Percentiles rank a stretch among this genome's conserved stretches.
Evolutionary conservation across 2,113 vertebrate genomes (phyloP).

Genomic region (Scolopax mira): DNA sequence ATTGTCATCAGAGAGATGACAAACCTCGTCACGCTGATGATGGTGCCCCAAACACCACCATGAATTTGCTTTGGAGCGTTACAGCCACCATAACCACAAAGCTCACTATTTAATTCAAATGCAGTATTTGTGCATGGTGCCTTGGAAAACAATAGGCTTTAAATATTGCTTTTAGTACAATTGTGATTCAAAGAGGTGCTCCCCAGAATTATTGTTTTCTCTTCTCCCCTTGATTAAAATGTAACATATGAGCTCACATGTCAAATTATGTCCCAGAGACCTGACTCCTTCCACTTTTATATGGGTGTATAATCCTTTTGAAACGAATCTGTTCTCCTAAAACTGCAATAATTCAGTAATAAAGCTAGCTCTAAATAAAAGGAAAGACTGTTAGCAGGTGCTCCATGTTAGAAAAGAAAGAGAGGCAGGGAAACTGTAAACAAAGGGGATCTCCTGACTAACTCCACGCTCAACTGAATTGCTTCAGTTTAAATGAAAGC

Average conservation of each 20-base stretch:
- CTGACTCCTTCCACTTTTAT: background rate
- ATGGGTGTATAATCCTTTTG: background rate
- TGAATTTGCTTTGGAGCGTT: background rate
- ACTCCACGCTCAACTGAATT: background rate
- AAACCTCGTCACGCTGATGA: background rate
- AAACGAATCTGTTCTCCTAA: background rate
- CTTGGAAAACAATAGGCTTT: background rate
- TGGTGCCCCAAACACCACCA: background rate
- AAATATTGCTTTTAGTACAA: background rate
- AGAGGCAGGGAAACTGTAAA: background rate
- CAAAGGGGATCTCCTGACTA: background rate
- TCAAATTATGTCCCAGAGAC: background rate
- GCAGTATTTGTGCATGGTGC: background rate
- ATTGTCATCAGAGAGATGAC: background rate
- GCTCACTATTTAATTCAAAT: background rate
- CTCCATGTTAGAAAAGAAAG: background rate
- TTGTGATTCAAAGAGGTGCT: background rate
- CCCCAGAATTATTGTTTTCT: background rate
- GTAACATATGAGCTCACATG: background rate
- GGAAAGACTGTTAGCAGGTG: background rate
- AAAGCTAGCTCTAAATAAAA: background rate
- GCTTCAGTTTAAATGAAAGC: background rate
- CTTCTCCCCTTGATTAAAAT: background rate
- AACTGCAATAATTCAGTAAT: background rate
- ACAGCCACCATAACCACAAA: accelerated